A percentile compares a stretch with the other conserved stretches of the same genome.
These are phyloP conservation scores for Drosophila albomicans DNA, from an alignment of 1,140 invertebrate species.

Conservation along the genomic window DNA sequence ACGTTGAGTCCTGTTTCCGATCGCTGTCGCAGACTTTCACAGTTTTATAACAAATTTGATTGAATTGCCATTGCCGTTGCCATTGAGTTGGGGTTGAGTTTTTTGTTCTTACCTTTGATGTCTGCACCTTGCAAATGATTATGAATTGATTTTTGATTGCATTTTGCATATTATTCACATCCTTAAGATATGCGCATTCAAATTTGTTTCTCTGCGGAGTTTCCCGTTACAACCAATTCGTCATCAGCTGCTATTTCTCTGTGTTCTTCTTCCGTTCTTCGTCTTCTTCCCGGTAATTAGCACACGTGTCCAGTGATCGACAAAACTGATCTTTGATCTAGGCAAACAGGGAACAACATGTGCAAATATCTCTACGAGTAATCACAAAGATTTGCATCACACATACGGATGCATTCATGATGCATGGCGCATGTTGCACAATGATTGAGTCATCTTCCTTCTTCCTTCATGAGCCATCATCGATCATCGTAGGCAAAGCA, in stretches of 20 bases:
- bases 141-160: conserved; percentile 84
- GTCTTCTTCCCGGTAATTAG: conserved; percentile 64
- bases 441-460: conserved; percentile 68
- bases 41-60: conserved; percentile 84
- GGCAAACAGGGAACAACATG: not conserved
- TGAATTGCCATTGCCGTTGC: conserved; percentile 57
- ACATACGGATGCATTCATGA: conserved; percentile 9
- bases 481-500: conserved; percentile 23
- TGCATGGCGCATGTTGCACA: conserved; percentile 43
- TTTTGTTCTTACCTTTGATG: conserved; percentile 39
- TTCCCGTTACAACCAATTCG: conserved; percentile 49
- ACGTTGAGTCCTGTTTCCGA: conserved; percentile 82
- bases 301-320: conserved; percentile 56
- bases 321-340: conserved; percentile 24
- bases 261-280: not conserved
- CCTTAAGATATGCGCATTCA: conserved; percentile 3
- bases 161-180: conserved; percentile 49
- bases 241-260: conserved; percentile 1
- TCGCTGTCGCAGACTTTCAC: conserved; percentile 79
- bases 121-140: conserved; percentile 83
- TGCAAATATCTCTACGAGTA: not conserved
- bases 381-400: conserved; percentile 30
- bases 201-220: not conserved
- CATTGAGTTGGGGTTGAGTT: not conserved
- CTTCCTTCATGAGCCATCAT: conserved; percentile 21